These are phyloP conservation scores for Drosophila anomalipes DNA, from an alignment of 2,888 invertebrate species.

Conservation along the genomic window DNA sequence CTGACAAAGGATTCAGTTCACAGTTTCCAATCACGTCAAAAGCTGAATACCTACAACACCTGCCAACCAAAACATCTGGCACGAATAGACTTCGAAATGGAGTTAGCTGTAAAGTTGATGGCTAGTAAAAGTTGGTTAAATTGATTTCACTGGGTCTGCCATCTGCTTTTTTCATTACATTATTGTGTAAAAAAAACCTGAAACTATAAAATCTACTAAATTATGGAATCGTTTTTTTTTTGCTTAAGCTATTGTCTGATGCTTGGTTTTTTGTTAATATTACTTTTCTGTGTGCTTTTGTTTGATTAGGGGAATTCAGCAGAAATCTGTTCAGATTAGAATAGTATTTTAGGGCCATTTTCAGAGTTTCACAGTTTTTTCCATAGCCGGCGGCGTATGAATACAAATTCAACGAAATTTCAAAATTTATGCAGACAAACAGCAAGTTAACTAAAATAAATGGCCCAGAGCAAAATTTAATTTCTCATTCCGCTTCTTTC, in stretches of 20 bases:
- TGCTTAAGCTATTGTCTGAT: conserved; percentile 52
- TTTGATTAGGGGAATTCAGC: conserved; percentile 4
- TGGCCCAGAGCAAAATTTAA: background rate
- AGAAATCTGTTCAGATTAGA: conserved; percentile 41
- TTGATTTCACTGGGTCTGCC: conserved; percentile 2
- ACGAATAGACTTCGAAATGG: background rate
- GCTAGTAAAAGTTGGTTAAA: background rate
- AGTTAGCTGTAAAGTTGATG: conserved; percentile 1
- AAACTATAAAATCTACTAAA: conserved; percentile 47
- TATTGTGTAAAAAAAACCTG: background rate
- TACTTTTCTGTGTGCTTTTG: conserved; percentile 12
- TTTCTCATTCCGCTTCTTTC: background rate
- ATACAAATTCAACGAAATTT: conserved; percentile 37
- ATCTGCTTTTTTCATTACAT: conserved; percentile 3
- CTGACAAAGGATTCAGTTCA: conserved; percentile 4
- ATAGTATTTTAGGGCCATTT: conserved; percentile 14
- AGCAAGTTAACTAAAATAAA: background rate
- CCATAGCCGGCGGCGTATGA: background rate
- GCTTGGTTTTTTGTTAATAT: conserved; percentile 58
- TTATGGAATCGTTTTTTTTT: conserved; percentile 8
- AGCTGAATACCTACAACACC: conserved; percentile 23
- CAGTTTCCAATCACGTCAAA: conserved; percentile 11
- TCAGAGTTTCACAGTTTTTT: background rate
- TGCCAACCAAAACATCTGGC: conserved; percentile 8
- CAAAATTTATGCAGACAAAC: conserved; percentile 53